phyloP scores from a whole-genome alignment of 2,888 invertebrate species.

The Hirtodrosophila trivittata region DNA sequence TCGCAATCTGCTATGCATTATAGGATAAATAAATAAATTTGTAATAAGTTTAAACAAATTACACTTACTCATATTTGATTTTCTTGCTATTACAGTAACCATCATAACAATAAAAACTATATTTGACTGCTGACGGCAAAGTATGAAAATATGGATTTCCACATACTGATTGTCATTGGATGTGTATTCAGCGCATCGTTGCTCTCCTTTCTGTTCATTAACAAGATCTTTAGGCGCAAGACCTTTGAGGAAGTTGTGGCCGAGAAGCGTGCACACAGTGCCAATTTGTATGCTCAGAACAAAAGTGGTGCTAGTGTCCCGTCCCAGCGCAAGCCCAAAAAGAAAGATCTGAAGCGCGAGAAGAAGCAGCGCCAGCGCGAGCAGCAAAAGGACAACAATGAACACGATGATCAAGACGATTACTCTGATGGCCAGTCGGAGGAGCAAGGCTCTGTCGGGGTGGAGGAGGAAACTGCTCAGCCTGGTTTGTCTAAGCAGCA shows the following conservation, averaged over 20 bases:
- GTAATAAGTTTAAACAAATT: not conserved
- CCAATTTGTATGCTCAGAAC: constrained; percentile 82
- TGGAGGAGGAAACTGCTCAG: constrained; percentile 62
- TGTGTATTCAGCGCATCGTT: constrained; percentile 83
- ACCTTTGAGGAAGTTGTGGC: constrained; percentile 84
- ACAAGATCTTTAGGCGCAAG: constrained; percentile 83
- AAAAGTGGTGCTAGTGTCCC: constrained; percentile 62
- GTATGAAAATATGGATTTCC: constrained; percentile 84
- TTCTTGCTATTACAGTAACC: constrained; percentile 30
- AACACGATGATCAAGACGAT: constrained; percentile 69
- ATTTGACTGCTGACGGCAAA: constrained; percentile 46
- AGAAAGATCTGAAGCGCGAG: constrained; percentile 82
- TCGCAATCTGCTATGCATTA: too few species aligned
- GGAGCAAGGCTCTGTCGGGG: constrained; percentile 72
- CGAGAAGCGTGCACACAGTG: constrained; percentile 82
- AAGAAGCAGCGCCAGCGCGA: constrained; percentile 80
- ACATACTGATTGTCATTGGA: constrained; percentile 83
- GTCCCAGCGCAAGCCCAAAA: constrained; percentile 77
- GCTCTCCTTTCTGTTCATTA: constrained; percentile 82
- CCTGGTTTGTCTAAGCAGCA: constrained; percentile 78
- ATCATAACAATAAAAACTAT: constrained; percentile 31
- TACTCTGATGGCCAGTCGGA: constrained; percentile 79
- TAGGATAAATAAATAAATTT: too few species aligned
- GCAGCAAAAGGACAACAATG: constrained; percentile 71
- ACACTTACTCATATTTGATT: not conserved